A percentile compares a stretch with the other conserved stretches of the same genome.
These are phyloP conservation scores for Pocillopora meandrina DNA, from an alignment of 92 coral and sea anemone species.

Conservation along the genomic window DNA sequence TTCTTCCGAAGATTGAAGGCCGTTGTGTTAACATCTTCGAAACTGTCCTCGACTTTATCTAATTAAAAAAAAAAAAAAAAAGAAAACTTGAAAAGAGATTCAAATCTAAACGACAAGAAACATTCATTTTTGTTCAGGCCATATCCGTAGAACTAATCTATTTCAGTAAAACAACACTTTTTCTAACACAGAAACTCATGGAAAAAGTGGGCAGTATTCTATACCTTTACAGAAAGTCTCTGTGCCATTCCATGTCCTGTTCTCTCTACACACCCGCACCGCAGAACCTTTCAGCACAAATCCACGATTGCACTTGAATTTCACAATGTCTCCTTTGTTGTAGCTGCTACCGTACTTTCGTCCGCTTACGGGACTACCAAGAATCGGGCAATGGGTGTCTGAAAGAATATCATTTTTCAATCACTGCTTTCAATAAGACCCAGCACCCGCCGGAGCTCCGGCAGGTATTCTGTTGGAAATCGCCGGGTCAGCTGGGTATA, in stretches of 20 bases:
- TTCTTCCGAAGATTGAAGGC: constrained; percentile 57
- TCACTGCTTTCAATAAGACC: no score
- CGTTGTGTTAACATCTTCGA: constrained; percentile 1
- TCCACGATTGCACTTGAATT: constrained; percentile 63
- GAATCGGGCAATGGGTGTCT: constrained; percentile 73
- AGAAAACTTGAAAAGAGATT: no score
- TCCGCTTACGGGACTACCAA: constrained; percentile 77
- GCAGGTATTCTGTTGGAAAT: no score
- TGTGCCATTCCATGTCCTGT: constrained; percentile 75
- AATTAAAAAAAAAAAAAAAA: no score
- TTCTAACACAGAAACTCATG: not conserved
- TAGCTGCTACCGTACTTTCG: constrained; percentile 55
- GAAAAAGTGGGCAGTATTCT: not conserved
- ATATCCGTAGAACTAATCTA: not conserved
- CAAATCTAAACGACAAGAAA: no score
- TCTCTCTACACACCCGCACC: constrained; percentile 52
- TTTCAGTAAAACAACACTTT: not conserved
- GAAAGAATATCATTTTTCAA: not conserved
- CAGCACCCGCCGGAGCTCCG: no score
- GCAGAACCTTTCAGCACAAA: constrained; percentile 73
- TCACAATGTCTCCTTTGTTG: constrained; percentile 66
- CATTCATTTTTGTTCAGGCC: no score
- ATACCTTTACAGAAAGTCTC: constrained; percentile 78
- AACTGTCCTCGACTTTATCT: no score
- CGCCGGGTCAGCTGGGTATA: no score